Evolutionary conservation across 1,140 invertebrate species (phyloP).

Genomic region (Neotoxoptera formosana): DNA sequence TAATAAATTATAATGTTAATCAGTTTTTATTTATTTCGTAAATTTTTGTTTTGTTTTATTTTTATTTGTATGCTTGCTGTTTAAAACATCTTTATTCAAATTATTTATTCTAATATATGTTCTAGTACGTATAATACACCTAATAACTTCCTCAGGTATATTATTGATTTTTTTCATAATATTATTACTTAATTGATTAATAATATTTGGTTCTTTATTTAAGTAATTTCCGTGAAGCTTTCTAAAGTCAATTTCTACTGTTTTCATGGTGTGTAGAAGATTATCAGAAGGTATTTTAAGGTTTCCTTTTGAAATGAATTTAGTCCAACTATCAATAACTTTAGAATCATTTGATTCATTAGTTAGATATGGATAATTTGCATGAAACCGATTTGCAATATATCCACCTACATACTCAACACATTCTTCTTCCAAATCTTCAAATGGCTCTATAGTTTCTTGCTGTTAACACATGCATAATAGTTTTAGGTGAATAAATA

Average conservation of each 20-base stretch:
- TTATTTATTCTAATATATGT: no score
- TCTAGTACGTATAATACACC: no score
- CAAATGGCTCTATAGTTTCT: neutral
- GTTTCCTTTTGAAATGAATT: neutral
- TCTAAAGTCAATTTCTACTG: neutral
- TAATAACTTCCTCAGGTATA: no score
- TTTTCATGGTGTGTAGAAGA: neutral
- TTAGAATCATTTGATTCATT: neutral
- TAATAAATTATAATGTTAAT: no score
- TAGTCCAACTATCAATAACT: neutral
- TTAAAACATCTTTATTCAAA: no score
- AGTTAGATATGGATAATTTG: neutral
- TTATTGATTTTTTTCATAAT: no score
- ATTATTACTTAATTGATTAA: slow-evolving; percentile 7
- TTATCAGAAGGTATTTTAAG: neutral
- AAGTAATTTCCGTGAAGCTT: neutral
- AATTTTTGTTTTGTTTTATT: no score
- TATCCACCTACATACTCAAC: neutral
- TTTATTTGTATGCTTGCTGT: no score
- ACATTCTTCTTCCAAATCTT: slow-evolving; percentile 13
- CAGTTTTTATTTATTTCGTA: no score
- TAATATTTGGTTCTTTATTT: neutral
- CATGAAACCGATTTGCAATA: neutral
- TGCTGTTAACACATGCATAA: neutral
- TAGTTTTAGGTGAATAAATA: neutral